A percentile compares a stretch with the other conserved stretches of the same genome.
Conservation (phyloP, 2,797 vertebrate genomes). For the Arvicola amphibius region DNA sequence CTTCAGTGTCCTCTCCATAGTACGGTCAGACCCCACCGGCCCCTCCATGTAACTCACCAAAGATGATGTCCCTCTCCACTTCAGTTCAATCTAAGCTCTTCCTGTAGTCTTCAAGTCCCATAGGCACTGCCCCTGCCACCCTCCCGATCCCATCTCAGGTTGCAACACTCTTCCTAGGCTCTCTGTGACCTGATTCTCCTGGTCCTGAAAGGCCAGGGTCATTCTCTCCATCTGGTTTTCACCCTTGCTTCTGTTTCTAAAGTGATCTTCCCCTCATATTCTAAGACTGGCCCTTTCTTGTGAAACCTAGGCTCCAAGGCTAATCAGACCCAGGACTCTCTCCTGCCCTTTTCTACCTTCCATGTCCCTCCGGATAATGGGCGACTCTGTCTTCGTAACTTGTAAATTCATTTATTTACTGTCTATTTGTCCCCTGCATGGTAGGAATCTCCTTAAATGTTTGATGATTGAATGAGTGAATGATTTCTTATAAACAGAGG, state of each 20-base stretch:
- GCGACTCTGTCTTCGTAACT: not conserved
- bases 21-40: not conserved
- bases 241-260: not conserved
- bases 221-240: not conserved
- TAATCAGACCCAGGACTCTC: not conserved
- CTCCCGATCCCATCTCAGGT: not conserved
- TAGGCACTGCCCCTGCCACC: not conserved
- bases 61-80: not conserved
- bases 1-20: not conserved
- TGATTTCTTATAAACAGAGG: slow-evolving; percentile 15
- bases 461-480: not conserved
- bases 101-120: not conserved
- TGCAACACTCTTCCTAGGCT: not conserved
- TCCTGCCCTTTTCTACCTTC: no score
- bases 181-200: not conserved
- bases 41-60: not conserved
- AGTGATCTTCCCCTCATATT: not conserved
- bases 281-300: not conserved
- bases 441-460: not conserved
- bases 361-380: not conserved
- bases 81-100: not conserved
- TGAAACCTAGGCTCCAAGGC: not conserved
- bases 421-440: not conserved
- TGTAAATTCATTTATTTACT: not conserved
- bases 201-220: not conserved